Evolutionary conservation across 2,113 vertebrate species (phyloP), one percentile per base, ranked within the genome.

Genomic region (Bettongia penicillata): DNA sequence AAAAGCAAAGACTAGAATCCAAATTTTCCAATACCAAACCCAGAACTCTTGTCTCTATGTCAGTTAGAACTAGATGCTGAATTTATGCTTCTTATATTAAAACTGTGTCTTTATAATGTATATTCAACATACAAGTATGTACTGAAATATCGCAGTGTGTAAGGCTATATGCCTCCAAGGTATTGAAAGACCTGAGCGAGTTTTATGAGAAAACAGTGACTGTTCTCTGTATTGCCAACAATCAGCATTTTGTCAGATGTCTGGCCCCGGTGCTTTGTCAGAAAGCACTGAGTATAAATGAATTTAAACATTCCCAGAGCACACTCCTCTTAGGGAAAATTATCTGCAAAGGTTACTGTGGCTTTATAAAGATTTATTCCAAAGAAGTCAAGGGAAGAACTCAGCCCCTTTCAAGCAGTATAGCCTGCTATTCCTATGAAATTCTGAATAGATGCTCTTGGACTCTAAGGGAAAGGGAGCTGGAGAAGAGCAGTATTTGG

Each of bases 211-310:
- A 95, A 90, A 93, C 14, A 57, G 3, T 48, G 53, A 51, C 22
- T 91, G 68, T 23, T 52, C 31, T 53, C 68, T 84, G n/a, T 84
- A 84, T 95, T 93, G 16, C 22, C 61, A 37, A 5, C 53, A 95
- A 92, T 92, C 50, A 95, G n/a, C 22, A 23, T 91, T 95, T 95
- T 89, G 8, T 94, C 50, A 91, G 26, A 84, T 61, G 0, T 57
- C 24, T 68, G 51, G 31, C 26, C 49, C 61, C 31, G 53, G 52
- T 7, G 0, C 43, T 93, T 92, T 93, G 24, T 94, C 90, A 95
- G 89, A 91, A 95, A 95, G 91, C 77, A 93, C 84, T 90, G 37
- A 90, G 24, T 93, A 91, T 47, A 97, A 91, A 91, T 84, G 37
- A 57, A 91, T 90, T 90, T n/a, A 52, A 93, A 93, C 12, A 94